These are phyloP conservation scores for Diloba caeruleocephala DNA, from an alignment of 2,888 invertebrate species.

Conservation along the genomic window DNA sequence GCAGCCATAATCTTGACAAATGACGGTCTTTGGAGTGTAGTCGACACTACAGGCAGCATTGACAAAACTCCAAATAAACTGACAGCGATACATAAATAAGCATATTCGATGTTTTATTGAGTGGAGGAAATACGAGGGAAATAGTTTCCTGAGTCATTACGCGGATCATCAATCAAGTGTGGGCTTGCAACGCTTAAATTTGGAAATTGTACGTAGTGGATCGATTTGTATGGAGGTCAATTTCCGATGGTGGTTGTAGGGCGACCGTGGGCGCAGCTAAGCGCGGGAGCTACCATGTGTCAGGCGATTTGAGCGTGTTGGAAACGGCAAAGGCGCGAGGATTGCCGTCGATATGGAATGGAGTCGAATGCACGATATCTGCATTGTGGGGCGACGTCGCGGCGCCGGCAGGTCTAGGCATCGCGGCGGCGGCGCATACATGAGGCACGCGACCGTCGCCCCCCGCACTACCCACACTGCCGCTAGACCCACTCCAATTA, in stretches of 20 bases:
- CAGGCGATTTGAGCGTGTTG: conserved; percentile 63
- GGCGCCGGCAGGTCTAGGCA: conserved; percentile 87
- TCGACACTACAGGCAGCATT: conserved; percentile 80
- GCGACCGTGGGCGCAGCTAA: conserved; percentile 19
- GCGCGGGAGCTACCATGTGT: conserved; percentile 9
- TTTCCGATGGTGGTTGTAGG: conserved; percentile 34
- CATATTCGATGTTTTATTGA: conserved; percentile 88
- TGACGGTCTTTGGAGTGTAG: conserved; percentile 84
- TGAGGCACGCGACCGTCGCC: conserved; percentile 83
- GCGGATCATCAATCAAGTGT: conserved; percentile 85
- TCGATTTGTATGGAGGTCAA: conserved; percentile 62
- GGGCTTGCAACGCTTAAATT: conserved; percentile 69
- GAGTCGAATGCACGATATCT: conserved; percentile 83
- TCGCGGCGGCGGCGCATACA: conserved; percentile 87
- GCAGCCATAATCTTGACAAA: conserved; percentile 87
- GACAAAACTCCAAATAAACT: conserved; percentile 86
- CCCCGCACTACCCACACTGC: conserved; percentile 47
- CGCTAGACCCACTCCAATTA: conserved; percentile 70
- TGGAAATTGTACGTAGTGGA: conserved; percentile 60
- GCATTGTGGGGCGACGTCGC: conserved; percentile 82
- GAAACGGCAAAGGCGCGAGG: conserved; percentile 66
- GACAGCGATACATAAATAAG: conserved; percentile 85
- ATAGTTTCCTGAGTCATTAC: conserved; percentile 88
- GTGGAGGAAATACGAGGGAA: conserved; percentile 88
- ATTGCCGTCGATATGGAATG: conserved; percentile 63